These are phyloP conservation scores for Florisuga fusca DNA, from an alignment of 2,797 vertebrate species.

Conservation along the genomic window DNA sequence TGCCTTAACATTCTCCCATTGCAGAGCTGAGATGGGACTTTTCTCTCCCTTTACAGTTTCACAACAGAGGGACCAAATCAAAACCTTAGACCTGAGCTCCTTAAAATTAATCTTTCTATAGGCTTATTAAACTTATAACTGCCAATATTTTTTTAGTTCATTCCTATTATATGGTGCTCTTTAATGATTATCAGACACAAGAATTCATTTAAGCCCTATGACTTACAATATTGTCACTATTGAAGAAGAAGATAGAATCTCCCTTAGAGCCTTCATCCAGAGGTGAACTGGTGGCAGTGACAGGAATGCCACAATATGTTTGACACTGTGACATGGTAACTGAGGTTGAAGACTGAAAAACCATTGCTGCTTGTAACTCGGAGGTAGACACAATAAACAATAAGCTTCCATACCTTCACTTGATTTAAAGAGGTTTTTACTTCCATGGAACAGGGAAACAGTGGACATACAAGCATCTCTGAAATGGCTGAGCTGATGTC, in stretches of 20 bases:
- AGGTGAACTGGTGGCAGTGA: fast-evolving
- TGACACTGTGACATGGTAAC: fast-evolving
- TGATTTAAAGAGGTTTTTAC: background rate
- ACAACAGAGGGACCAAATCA: background rate
- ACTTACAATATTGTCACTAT: background rate
- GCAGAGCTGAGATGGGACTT: background rate
- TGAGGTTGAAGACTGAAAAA: background rate
- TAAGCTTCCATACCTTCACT: background rate
- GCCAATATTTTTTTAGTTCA: fast-evolving
- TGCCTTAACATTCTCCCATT: background rate
- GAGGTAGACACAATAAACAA: background rate
- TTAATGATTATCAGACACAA: background rate
- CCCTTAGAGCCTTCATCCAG: background rate
- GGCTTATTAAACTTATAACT: background rate
- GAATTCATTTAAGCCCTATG: background rate
- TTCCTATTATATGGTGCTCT: background rate
- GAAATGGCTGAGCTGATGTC: background rate
- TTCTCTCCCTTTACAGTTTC: background rate
- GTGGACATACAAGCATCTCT: background rate
- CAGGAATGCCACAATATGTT: background rate
- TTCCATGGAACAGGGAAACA: background rate
- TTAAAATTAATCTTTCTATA: background rate
- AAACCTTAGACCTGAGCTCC: background rate
- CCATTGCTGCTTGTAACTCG: fast-evolving
- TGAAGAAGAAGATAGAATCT: background rate